phyloP scores from a whole-genome alignment of 2,888 invertebrate genomes.

The Drosophila affinis region DNA sequence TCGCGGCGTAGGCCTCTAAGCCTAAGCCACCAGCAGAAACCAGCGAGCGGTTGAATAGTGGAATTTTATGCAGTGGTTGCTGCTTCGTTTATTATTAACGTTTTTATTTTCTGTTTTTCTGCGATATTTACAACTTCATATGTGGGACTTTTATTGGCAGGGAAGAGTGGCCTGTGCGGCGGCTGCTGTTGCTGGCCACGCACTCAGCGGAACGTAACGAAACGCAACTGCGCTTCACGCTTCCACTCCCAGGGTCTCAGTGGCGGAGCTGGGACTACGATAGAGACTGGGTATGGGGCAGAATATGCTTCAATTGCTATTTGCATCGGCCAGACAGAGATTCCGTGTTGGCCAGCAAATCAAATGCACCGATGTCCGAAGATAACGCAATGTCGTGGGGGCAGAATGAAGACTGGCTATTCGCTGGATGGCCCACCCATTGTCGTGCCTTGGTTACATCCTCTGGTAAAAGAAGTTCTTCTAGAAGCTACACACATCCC shows the following conservation, averaged over 20 bases:
- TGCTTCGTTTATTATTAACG: conserved; percentile 59
- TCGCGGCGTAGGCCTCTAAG: conserved; percentile 67
- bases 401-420: not conserved
- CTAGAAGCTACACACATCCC: not conserved
- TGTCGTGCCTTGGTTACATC: not conserved
- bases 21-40: conserved; percentile 41
- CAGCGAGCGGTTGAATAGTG: conserved; percentile 51
- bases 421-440: conserved; percentile 3
- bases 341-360: conserved; percentile 54
- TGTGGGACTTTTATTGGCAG: conserved; percentile 55
- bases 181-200: conserved; percentile 46
- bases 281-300: conserved; percentile 17
- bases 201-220: conserved; percentile 76
- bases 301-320: conserved; percentile 50
- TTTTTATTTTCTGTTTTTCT: conserved; percentile 51
- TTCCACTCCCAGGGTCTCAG: conserved; percentile 44
- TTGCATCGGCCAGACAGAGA: conserved; percentile 42
- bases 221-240: conserved; percentile 79
- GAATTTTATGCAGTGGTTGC: conserved; percentile 74
- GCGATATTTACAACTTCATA: conserved; percentile 70
- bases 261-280: not conserved
- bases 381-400: not conserved
- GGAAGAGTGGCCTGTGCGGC: conserved; percentile 61
- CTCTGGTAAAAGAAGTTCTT: not conserved
- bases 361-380: conserved; percentile 43